Evolutionary conservation across 2,888 invertebrate genomes (phyloP), one percentile per base, ranked within the genome.

Genomic region (Amphimallon solstitiale): DNA sequence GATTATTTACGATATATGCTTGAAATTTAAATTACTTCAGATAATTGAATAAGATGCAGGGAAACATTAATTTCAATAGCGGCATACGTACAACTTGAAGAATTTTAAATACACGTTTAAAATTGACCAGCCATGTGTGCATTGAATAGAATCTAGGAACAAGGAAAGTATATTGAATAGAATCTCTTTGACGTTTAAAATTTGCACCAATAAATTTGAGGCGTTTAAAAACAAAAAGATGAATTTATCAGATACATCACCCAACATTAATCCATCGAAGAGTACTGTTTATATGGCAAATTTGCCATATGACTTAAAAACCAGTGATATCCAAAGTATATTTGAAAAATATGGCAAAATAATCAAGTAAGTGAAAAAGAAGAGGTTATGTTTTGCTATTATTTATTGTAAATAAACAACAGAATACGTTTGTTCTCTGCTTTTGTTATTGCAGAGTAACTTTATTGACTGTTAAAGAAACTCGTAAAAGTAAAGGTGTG

Each of bases 221-320:
- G n/a, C n/a, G 9, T 29, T 29, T 29, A 9, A 9, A 29, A 59
- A 6, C 5, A 59, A 21, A 21, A 29, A 43, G 3, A 43, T 17
- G 29, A 43, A 23, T 10, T 7, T 17, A 4, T 2, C 2, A 2
- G 43, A 59, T 12, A 15, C 46, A 1, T 37, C 62, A 15, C 49
- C 38, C 0, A n/a, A 46, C 10, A 75, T 87, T 68, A 85, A 84
- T 10, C 90, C 90, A 0, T 90, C 90, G 76, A 89, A 87, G 83
- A 90, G 90, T 73, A 92, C 92, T 0, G 89, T 91, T 59, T 92
- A 92, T 76, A 82, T 90, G 15, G 88, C 89, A 0, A 92, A 91
- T 81, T 82, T 92, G 66, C 90, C 90, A 2, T 92, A 88, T 77
- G 88, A 89, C 3, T 81, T 92, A 51, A 92, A 91, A 12, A 91